Evolutionary conservation across 2,888 invertebrate species (phyloP), one percentile per base, ranked within the genome.

Genomic region (Beris chalybata): DNA sequence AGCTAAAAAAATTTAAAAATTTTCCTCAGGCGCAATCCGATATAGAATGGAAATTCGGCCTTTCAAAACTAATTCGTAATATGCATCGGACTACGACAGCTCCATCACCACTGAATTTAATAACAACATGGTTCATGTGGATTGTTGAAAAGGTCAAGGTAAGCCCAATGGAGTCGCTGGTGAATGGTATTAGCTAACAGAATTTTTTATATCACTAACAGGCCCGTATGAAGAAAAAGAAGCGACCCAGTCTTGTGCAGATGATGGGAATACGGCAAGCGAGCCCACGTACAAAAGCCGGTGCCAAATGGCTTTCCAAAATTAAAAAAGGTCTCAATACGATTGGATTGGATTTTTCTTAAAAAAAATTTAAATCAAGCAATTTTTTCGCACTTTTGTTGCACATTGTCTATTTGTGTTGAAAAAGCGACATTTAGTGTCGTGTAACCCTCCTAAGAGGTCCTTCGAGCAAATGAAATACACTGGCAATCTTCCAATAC

Each of bases 31-130:
- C 97, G 45, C 97, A 98, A 88, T 98, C 98, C 54, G 99, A 99
- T 83, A 97, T 96, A 75, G 99, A 99, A 82, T 99, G 99, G 99
- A 99, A 99, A 83, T 99, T 97, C 79, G 98, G 99, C 32, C 83
- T 99, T 76, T 98, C 98, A 64, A 99, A 99, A 82, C 85, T 99
- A 77, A 97, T 99, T 78, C 86, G 98, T 72, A 97, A 97, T 78
- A 99, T 99, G 97, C 98, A 97, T 83, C 89, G 92, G 76, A 97
- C 97, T 6, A 95, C 93, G 66, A 96, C 97, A 0, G 97, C 99
- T 0, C 98, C 99, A 0, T 93, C 98, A 12, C 99, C 99, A 1
- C 88, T 99, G 72, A 99, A 99, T 82, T 86, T 99, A 72, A 88
- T 99, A 75, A 97, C 97, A 54, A 95, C 93, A 54, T 94, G 95